Percentiles rank a stretch among this genome's conserved stretches.
phyloP scores from a whole-genome alignment of 2,888 invertebrate genomes.

The Tridacna gigas region DNA sequence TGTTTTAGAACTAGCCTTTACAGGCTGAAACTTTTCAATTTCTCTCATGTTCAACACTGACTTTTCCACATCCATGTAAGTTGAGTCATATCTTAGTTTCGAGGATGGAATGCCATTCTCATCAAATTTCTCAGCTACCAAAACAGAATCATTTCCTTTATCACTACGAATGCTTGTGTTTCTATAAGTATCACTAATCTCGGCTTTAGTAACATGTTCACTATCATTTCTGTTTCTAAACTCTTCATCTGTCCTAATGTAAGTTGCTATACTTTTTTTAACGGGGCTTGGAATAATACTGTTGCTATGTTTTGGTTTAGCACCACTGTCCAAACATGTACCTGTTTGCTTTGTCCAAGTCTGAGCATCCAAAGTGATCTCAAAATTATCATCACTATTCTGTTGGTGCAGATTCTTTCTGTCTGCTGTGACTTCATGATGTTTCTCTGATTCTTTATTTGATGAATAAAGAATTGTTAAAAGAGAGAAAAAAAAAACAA shows the following conservation, averaged over 20 bases:
- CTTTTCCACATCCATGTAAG: neutral
- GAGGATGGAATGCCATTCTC: too few relatives aligned
- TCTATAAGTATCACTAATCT: neutral
- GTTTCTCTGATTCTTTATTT: too few relatives aligned
- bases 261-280: constrained; percentile 4
- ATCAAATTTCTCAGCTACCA: too few relatives aligned
- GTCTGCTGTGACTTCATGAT: too few relatives aligned
- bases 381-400: too few relatives aligned
- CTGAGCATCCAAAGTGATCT: too few relatives aligned
- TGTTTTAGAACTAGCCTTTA: neutral
- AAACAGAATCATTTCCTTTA: too few relatives aligned
- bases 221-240: neutral
- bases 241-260: neutral
- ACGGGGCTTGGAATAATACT: neutral
- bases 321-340: neutral
- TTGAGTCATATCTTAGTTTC: too few relatives aligned
- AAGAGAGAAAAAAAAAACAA: too few relatives aligned
- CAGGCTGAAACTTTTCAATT: neutral
- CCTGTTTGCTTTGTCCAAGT: neutral
- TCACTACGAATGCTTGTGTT: constrained; percentile 13
- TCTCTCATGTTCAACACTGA: neutral
- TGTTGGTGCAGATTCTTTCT: too few relatives aligned
- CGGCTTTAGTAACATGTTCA: neutral
- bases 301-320: neutral
- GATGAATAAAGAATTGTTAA: too few relatives aligned